Percentiles rank a stretch among this genome's conserved stretches.
These are phyloP conservation scores for Parazoanthus swiftii DNA, from an alignment of 92 coral and sea anemone species.

Conservation along the genomic window DNA sequence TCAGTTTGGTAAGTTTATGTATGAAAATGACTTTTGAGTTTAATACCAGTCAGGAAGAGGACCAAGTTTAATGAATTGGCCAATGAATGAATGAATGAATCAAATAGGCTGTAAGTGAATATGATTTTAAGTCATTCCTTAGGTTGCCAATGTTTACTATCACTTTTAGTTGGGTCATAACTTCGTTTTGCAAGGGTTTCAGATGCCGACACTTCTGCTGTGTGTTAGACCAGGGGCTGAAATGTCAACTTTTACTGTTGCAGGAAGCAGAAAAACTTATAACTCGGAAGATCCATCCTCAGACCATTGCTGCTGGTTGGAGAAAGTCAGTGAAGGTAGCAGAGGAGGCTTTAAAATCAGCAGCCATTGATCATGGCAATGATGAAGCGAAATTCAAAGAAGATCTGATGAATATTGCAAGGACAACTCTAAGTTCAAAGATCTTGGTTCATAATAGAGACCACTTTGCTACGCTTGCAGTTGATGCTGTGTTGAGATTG, in stretches of 20 bases:
- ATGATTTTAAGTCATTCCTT: too few species aligned
- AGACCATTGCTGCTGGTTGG: slow-evolving; percentile 96
- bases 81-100: too few species aligned
- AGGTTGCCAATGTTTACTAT: too few species aligned
- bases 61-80: too few species aligned
- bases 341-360: slow-evolving; percentile 84
- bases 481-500: slow-evolving; percentile 91
- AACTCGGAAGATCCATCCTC: slow-evolving; percentile 91
- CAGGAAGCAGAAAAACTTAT: slow-evolving; percentile 97
- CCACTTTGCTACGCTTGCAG: slow-evolving; percentile 95
- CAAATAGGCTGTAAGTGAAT: too few species aligned
- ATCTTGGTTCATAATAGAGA: slow-evolving; percentile 93
- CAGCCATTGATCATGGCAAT: slow-evolving; percentile 82
- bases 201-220: too few species aligned
- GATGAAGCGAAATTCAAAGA: slow-evolving; percentile 81
- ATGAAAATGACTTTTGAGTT: too few species aligned
- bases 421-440: slow-evolving; percentile 97
- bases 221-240: not conserved
- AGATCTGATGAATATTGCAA: slow-evolving; percentile 97
- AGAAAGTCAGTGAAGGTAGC: slow-evolving; percentile 89
- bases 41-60: too few species aligned
- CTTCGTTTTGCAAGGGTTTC: too few species aligned
- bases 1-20: too few species aligned
- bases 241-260: not conserved
- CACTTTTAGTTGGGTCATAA: too few species aligned